Conservation (phyloP, 2,113 vertebrate genomes). For the Eptesicus fuscus region DNA sequence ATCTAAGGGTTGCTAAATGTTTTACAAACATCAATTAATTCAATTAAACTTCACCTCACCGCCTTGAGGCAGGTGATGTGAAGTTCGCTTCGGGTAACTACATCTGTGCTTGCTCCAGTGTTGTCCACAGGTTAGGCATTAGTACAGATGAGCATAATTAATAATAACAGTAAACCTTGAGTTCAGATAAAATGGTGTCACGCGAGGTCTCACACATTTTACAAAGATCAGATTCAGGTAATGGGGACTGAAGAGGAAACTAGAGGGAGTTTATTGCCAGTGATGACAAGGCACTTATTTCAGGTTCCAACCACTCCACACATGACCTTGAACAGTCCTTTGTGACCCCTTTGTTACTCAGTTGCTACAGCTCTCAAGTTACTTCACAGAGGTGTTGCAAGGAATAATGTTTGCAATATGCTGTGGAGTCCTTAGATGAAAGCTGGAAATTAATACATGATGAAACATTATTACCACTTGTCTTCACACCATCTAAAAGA, state of each 20-base stretch:
- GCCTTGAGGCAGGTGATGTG: constrained; percentile 37
- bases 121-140: not conserved
- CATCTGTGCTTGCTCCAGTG: not conserved
- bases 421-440: constrained; percentile 56
- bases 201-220: not conserved
- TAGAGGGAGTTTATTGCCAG: not conserved
- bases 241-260: not conserved
- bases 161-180: not conserved
- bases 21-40: constrained; percentile 65
- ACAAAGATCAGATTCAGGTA: not conserved
- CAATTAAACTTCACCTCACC: constrained; percentile 33
- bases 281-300: not conserved
- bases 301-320: not conserved
- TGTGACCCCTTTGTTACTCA: constrained; percentile 58
- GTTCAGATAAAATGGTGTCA: not conserved
- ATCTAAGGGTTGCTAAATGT: constrained; percentile 46
- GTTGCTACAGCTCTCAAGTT: constrained; percentile 20
- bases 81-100: constrained; percentile 11
- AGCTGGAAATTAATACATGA: constrained; percentile 43
- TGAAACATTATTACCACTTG: constrained; percentile 28
- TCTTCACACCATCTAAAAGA: constrained; percentile 7
- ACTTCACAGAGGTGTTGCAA: constrained; percentile 53
- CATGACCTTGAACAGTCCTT: not conserved
- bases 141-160: not conserved
- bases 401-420: constrained; percentile 15